Conservation (phyloP, 2,113 vertebrate genomes). For the Syngnathoides biaculeatus region DNA sequence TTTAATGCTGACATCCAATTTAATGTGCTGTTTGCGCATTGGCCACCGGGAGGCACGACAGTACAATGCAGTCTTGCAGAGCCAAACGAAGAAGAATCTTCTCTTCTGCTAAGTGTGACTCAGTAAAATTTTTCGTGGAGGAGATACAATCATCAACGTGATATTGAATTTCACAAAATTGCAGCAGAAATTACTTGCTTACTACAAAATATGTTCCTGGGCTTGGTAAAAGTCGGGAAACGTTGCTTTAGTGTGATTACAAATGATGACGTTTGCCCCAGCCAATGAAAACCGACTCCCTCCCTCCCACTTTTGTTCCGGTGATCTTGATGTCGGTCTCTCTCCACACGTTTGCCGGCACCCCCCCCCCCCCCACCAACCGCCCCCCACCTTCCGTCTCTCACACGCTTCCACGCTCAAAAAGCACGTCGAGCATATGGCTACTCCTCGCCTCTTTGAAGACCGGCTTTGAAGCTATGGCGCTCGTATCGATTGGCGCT, state of each 20-base stretch:
- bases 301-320: conserved; percentile 36
- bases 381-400: conserved; percentile 12
- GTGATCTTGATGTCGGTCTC: conserved; percentile 4
- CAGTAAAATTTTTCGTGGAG: too few species aligned
- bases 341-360: conserved; percentile 24
- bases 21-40: too few species aligned
- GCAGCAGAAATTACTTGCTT: too few species aligned
- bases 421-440: conserved; percentile 59
- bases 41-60: too few species aligned
- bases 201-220: background rate
- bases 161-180: too few species aligned
- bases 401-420: conserved; percentile 6
- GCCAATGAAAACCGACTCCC: conserved; percentile 46
- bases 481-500: conserved; percentile 69
- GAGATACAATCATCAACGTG: too few species aligned
- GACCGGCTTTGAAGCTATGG: conserved; percentile 70
- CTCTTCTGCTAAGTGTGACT: too few species aligned
- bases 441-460: conserved; percentile 69
- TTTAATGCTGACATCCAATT: too few species aligned
- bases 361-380: too few species aligned
- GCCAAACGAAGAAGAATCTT: too few species aligned
- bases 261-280: background rate
- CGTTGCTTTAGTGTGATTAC: background rate
- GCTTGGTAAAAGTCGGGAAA: background rate
- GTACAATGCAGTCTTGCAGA: too few species aligned